phyloP scores from a whole-genome alignment of 2,113 vertebrate genomes.

The Isichthys henryi region DNA sequence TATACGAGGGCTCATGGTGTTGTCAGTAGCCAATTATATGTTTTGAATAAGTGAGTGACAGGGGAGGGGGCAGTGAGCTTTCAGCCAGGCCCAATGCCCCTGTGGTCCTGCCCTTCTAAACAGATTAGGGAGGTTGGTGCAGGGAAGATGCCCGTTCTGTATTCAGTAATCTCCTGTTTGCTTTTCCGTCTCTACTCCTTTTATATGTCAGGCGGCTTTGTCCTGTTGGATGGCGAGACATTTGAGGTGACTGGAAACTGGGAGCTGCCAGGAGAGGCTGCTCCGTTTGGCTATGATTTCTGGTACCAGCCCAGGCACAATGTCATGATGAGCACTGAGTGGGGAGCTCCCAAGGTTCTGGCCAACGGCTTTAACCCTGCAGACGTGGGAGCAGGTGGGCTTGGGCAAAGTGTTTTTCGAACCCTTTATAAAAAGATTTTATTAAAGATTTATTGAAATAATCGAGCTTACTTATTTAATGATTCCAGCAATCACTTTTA shows the following conservation, averaged over 20 bases:
- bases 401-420: neutral
- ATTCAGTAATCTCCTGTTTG: neutral
- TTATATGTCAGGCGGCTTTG: conserved; percentile 67
- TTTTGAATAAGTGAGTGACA: neutral
- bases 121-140: neutral
- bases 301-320: conserved; percentile 94
- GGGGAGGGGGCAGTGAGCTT: neutral
- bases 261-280: conserved; percentile 65
- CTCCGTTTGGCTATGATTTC: conserved; percentile 77
- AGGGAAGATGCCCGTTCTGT: neutral
- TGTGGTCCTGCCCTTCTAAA: neutral
- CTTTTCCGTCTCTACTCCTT: neutral
- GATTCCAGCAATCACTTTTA: neutral
- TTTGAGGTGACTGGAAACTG: conserved; percentile 84
- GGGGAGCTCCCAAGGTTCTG: conserved; percentile 71
- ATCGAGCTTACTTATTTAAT: neutral
- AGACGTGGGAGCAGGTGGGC: conserved; percentile 69
- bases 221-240: conserved; percentile 80
- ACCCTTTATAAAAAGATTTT: neutral
- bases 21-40: neutral
- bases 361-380: conserved; percentile 64
- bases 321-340: conserved; percentile 85
- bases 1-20: too few species aligned
- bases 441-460: neutral
- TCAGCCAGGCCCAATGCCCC: neutral